Conservation (phyloP, 2,888 invertebrate genomes). For the Stenodema calcarata region DNA sequence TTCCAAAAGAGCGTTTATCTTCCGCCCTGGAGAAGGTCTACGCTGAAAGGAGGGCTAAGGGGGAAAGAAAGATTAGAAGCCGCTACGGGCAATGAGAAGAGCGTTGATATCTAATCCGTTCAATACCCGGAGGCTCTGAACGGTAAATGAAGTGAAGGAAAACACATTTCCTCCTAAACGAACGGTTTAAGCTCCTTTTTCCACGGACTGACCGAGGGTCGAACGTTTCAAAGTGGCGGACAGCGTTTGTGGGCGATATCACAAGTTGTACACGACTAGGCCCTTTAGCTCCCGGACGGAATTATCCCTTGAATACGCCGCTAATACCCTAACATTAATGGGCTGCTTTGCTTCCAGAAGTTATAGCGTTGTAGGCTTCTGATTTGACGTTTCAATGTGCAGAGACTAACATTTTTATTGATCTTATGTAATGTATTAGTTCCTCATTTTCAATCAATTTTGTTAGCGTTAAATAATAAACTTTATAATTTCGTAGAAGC, state of each 20-base stretch:
- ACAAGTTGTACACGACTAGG: neutral
- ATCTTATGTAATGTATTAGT: no score
- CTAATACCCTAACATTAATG: neutral
- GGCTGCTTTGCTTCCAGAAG: neutral
- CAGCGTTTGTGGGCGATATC: neutral
- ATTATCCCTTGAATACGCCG: neutral
- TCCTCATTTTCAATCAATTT: no score
- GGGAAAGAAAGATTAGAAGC: neutral
- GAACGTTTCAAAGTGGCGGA: neutral
- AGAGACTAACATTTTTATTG: no score
- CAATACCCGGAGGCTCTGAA: neutral
- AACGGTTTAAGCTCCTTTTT: neutral
- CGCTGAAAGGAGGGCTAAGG: neutral
- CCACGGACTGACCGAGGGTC: neutral
- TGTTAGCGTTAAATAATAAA: no score
- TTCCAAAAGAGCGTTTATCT: neutral
- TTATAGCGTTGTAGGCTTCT: no score
- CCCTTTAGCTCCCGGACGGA: neutral
- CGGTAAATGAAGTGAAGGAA: conserved; percentile 5
- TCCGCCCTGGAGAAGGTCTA: neutral
- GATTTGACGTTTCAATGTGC: no score
- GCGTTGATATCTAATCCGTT: neutral
- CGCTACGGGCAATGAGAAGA: neutral
- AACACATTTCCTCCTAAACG: neutral
- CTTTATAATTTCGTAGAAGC: no score